Evolutionary conservation across 2,797 vertebrate genomes (phyloP).

Genomic region (Karalla daura): DNA sequence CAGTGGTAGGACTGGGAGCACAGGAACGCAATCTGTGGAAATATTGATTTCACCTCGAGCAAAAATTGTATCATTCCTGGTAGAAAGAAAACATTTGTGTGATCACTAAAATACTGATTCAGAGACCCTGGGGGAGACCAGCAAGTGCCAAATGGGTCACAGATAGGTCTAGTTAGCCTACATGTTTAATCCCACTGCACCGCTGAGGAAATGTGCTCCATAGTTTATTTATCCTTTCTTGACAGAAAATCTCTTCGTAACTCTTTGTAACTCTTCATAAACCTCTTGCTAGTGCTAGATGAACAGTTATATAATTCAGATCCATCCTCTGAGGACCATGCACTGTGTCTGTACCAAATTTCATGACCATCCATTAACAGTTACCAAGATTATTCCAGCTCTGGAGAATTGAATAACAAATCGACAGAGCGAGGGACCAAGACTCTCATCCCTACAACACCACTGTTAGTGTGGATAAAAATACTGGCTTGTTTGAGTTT

Average conservation of each 20-base stretch:
- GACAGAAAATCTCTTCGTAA: too few relatives aligned
- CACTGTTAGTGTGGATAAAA: constrained; percentile 6
- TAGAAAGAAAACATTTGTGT: constrained; percentile 6
- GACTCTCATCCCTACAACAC: background rate
- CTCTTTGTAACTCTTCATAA: background rate
- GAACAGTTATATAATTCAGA: background rate
- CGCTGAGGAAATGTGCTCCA: background rate
- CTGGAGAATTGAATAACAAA: background rate
- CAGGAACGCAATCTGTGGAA: constrained; percentile 5
- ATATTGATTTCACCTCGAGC: constrained; percentile 2
- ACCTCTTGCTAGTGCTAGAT: background rate
- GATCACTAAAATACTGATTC: constrained; percentile 11
- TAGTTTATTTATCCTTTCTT: background rate
- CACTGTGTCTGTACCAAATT: too few relatives aligned
- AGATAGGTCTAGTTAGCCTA: background rate
- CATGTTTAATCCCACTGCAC: background rate
- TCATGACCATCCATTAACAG: background rate
- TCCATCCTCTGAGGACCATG: background rate
- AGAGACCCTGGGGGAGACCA: background rate
- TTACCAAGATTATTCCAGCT: background rate
- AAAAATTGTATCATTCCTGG: constrained; percentile 6
- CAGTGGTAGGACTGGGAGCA: too few relatives aligned
- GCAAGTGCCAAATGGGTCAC: background rate
- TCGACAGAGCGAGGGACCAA: background rate
- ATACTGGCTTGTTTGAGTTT: background rate